Evolutionary conservation across 1,140 invertebrate genomes (phyloP).

Genomic region (Leptonema lineaticorne): DNA sequence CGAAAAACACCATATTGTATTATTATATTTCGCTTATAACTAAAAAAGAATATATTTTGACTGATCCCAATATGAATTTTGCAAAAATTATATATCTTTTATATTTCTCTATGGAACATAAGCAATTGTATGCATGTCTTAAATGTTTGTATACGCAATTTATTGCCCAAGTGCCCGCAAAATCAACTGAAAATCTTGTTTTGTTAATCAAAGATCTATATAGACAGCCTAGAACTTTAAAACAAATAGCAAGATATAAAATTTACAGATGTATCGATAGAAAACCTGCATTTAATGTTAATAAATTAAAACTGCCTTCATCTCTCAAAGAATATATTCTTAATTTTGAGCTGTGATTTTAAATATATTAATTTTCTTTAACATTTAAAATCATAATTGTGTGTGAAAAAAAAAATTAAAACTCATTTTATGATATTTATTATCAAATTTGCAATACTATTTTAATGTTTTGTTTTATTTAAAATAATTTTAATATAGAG

Average conservation of each 20-base stretch:
- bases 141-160: constrained; percentile 65
- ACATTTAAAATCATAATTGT: too few species aligned
- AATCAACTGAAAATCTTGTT: constrained; percentile 62
- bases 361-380: too few species aligned
- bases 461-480: background rate
- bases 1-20: constrained; percentile 65
- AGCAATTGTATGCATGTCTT: constrained; percentile 63
- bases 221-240: constrained; percentile 63
- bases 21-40: constrained; percentile 70
- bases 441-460: background rate
- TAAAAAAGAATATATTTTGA: constrained; percentile 66
- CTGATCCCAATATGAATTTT: constrained; percentile 64
- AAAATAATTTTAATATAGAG: too few species aligned
- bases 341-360: constrained; percentile 63
- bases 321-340: constrained; percentile 70
- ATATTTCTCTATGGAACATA: constrained; percentile 68
- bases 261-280: constrained; percentile 64
- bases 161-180: constrained; percentile 65
- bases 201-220: constrained; percentile 62
- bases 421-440: background rate
- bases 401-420: background rate
- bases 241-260: constrained; percentile 65
- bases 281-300: constrained; percentile 63
- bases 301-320: constrained; percentile 66
- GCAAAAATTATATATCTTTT: constrained; percentile 67